Conservation (phyloP, 1,140 invertebrate species). For the Ooceraea biroi region DNA sequence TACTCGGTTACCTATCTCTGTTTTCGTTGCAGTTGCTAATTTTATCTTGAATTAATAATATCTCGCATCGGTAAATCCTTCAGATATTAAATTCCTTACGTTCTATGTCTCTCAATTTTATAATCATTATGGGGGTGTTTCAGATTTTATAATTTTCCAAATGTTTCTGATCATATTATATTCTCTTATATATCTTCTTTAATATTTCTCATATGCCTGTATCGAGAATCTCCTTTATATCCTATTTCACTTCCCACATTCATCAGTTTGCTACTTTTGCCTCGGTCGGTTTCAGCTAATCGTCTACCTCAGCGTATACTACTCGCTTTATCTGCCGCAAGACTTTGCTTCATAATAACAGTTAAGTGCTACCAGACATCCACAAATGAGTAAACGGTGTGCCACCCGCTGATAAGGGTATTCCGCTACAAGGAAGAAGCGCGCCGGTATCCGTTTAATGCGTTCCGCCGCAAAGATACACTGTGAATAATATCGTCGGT, state of each 20-base stretch:
- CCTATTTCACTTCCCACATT: background rate
- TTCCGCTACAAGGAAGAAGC: slow-evolving; percentile 56
- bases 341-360: slow-evolving; percentile 53
- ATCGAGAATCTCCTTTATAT: background rate
- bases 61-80: background rate
- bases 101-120: slow-evolving; percentile 3
- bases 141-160: background rate
- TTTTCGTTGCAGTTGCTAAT: background rate
- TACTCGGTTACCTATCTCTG: background rate
- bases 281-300: slow-evolving; percentile 7
- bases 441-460: slow-evolving; percentile 69
- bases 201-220: no score
- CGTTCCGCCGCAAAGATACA: slow-evolving; percentile 46
- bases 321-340: slow-evolving; percentile 41
- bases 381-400: slow-evolving; percentile 54
- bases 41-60: background rate
- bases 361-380: slow-evolving; percentile 58
- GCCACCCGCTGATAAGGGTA: slow-evolving; percentile 63
- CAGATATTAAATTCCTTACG: background rate
- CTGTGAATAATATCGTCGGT: slow-evolving; percentile 69
- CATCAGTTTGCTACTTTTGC: background rate
- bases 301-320: slow-evolving; percentile 38
- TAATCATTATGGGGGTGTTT: background rate
- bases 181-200: no score
- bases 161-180: no score